Evolutionary conservation across 2,888 invertebrate species (phyloP).

Genomic region (Trissonchulus sp.): DNA sequence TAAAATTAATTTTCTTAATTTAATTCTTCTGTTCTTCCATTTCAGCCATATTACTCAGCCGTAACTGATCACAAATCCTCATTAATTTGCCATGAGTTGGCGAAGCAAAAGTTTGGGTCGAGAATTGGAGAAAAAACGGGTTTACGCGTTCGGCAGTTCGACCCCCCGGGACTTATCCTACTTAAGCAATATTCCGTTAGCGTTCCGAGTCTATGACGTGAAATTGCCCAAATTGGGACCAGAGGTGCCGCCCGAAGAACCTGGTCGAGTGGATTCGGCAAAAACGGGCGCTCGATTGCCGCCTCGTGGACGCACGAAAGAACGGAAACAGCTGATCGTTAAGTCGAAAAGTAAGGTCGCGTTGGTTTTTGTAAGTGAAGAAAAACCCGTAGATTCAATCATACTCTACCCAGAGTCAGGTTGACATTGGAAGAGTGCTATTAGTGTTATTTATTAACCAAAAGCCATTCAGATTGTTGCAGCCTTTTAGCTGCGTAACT

Average conservation of each 20-base stretch:
- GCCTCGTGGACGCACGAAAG: not conserved
- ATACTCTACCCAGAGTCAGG: no score
- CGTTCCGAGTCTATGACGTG: constrained; percentile 19
- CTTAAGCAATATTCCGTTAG: not conserved
- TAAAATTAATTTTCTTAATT: no score
- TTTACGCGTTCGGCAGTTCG: constrained; percentile 23
- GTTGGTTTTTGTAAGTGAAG: no score
- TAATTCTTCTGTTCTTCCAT: no score
- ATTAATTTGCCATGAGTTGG: no score
- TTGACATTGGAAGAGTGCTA: no score
- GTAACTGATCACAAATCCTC: no score
- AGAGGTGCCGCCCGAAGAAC: not conserved
- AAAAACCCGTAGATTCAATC: no score
- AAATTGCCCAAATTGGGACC: not conserved
- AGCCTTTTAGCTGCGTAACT: no score
- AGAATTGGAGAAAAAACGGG: not conserved
- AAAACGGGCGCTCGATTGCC: not conserved
- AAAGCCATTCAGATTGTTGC: no score
- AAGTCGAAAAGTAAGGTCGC: not conserved
- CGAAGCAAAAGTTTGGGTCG: not conserved
- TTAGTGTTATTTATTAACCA: no score
- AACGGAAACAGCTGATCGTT: not conserved
- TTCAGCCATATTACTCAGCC: no score
- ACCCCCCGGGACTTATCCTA: constrained; percentile 20
- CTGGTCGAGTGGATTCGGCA: not conserved